Percentiles rank a stretch among this genome's conserved stretches.
phyloP scores from a whole-genome alignment of 2,113 vertebrate genomes.

The Zapus hudsonius region DNA sequence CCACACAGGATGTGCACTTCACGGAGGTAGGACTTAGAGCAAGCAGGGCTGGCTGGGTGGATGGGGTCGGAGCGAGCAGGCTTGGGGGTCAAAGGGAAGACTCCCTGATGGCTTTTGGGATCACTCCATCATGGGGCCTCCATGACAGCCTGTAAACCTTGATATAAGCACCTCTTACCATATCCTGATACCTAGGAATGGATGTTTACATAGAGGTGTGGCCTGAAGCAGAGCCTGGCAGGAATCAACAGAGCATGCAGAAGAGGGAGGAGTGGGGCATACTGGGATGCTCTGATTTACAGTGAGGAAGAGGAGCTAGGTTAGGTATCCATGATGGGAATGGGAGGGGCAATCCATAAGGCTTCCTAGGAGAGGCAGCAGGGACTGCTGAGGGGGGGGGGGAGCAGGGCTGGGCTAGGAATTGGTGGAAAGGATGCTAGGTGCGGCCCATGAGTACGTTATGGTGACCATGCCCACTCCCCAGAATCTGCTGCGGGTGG shows the following conservation, averaged over 20 bases:
- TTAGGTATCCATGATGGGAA: background rate
- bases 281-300: background rate
- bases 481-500: conserved; percentile 94
- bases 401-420: background rate
- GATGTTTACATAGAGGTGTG: background rate
- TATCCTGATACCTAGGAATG: background rate
- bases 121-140: background rate
- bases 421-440: background rate
- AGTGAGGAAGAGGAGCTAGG: background rate
- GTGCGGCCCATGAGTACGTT: background rate
- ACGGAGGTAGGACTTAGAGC: conserved; percentile 89
- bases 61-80: background rate
- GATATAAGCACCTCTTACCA: background rate
- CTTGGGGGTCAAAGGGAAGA: too few relatives aligned
- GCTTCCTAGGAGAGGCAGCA: background rate
- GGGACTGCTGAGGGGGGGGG: background rate
- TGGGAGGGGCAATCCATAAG: too few relatives aligned
- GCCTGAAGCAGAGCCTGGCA: background rate
- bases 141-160: background rate
- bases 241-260: background rate
- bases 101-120: background rate
- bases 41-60: background rate
- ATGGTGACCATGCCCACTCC: background rate
- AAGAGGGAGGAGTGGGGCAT: background rate
- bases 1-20: conserved; percentile 96